phyloP scores from a whole-genome alignment of 2,888 invertebrate genomes.

The Chymomyza amoena region DNA sequence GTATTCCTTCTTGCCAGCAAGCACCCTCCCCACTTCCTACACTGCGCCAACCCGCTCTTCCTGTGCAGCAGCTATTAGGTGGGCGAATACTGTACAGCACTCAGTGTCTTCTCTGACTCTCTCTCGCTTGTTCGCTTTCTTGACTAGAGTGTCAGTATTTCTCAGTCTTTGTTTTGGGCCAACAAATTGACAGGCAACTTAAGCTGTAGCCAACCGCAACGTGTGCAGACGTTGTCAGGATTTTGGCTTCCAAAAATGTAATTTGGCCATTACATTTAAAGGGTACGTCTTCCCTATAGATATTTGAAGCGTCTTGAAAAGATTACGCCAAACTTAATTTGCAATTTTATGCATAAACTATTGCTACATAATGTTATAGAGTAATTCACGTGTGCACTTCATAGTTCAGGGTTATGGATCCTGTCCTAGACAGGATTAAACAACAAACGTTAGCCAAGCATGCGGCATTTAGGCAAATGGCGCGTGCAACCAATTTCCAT shows the following conservation, averaged over 20 bases:
- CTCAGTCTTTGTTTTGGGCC: not conserved
- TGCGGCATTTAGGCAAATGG: conserved; percentile 55
- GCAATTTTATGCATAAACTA: not conserved
- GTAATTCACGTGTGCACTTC: conserved; percentile 59
- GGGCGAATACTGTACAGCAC: not conserved
- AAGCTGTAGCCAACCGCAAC: conserved; percentile 25
- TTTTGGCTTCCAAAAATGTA: conserved; percentile 17
- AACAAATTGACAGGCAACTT: conserved; percentile 35
- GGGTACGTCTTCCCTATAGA: not conserved
- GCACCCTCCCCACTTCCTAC: too few relatives aligned
- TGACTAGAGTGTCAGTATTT: not conserved
- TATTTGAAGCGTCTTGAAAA: conserved; percentile 18
- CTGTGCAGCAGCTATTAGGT: not conserved
- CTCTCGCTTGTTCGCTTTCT: not conserved
- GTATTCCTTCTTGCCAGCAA: not conserved
- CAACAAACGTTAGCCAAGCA: conserved; percentile 30
- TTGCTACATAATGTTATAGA: conserved; percentile 38
- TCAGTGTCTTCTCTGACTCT: not conserved
- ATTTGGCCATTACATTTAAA: conserved; percentile 33
- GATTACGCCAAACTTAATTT: not conserved
- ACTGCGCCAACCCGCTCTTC: not conserved
- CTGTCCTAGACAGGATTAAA: conserved; percentile 41
- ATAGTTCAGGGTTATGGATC: not conserved
- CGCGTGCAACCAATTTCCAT: conserved; percentile 38
- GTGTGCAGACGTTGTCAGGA: not conserved